Percentiles rank a stretch among this genome's conserved stretches.
phyloP scores from a whole-genome alignment of 92 coral and sea anemone genomes.

The Siderastrea siderea region DNA sequence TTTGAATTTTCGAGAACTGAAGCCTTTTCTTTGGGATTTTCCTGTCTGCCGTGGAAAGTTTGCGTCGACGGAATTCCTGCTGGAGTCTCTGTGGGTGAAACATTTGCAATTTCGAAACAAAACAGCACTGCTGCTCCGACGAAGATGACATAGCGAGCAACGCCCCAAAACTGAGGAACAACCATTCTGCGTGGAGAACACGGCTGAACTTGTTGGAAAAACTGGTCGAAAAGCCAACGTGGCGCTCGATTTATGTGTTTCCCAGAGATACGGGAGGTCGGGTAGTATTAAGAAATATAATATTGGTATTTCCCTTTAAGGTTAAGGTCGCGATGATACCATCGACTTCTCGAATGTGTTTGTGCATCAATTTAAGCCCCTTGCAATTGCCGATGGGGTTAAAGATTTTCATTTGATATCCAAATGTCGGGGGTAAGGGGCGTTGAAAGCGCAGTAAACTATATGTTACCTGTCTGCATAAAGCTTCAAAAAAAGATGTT shows the following conservation, averaged over 20 bases:
- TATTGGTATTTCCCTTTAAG: conserved; percentile 57
- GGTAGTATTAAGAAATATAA: conserved; percentile 33
- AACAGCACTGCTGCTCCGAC: conserved; percentile 4
- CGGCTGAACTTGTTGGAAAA: not conserved
- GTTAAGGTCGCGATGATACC: conserved; percentile 41
- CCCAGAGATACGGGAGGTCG: conserved; percentile 42
- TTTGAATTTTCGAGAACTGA: conserved; percentile 5
- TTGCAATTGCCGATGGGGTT: not conserved
- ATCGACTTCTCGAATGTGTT: conserved; percentile 22
- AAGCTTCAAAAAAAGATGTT: not conserved
- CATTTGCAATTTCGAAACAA: conserved; percentile 21
- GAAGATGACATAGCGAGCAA: not conserved
- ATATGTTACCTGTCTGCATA: not conserved
- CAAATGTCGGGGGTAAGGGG: conserved; percentile 7
- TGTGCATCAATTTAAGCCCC: conserved; percentile 16
- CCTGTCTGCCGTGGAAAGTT: not conserved
- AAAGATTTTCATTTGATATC: conserved; percentile 22
- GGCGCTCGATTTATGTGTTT: conserved; percentile 29
- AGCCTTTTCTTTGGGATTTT: not conserved
- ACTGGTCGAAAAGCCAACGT: conserved; percentile 10
- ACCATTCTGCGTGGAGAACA: conserved; percentile 6
- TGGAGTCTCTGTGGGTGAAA: conserved; percentile 32
- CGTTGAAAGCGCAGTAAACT: conserved; percentile 10
- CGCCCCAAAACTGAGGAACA: not conserved
- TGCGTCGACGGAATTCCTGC: not conserved